Evolutionary conservation across 2,797 vertebrate species (phyloP), one percentile per base, ranked within the genome.

Genomic region (Oreonectes daqikongensis): DNA sequence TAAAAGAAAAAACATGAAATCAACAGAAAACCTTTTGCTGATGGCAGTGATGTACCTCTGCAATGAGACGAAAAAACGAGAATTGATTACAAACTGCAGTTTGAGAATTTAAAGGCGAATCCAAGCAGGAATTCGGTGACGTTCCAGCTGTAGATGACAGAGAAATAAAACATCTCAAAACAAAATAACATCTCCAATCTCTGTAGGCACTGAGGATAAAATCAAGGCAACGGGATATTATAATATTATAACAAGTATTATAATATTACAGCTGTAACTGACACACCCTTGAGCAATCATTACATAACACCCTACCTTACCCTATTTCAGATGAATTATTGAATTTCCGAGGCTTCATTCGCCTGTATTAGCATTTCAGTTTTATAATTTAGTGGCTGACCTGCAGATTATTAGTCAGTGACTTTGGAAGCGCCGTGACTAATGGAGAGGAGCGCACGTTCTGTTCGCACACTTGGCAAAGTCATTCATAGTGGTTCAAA

Each of bases 181-280:
- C 35, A 35, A 35, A 35, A 10, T 65, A 50, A 48, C 44, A 15
- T 26, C 69, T 73, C 66, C 75, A 70, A 84, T 78, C 65, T 77
- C 50, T 50, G 69, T 46, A 35, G 59, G 64, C 35, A 48, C 75
- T 24, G 28, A 32, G 80, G 74, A 77, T 60, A 77, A 79, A 80
- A 81, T 46, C 57, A 30, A 46, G 52, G 28, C 28, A 71, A 26
- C 40, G 59, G 63, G 70, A 73, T 66, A 55, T n/a, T n/a, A n/a
- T n/a, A n/a, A n/a, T n/a, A n/a, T n/a, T n/a, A n/a, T 44, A 72
- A 78, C 65, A 65, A 75, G 35, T 63, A 75, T 82, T 84, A 84
- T 75, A 69, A 78, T 72, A 77, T 77, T 80, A 81, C 64, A 80
- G 63, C 63, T 57, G 78, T 40, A 53, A 52, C 35, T 59, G 67